phyloP scores from a whole-genome alignment of 2,888 invertebrate species.

The Folsomia candida region DNA sequence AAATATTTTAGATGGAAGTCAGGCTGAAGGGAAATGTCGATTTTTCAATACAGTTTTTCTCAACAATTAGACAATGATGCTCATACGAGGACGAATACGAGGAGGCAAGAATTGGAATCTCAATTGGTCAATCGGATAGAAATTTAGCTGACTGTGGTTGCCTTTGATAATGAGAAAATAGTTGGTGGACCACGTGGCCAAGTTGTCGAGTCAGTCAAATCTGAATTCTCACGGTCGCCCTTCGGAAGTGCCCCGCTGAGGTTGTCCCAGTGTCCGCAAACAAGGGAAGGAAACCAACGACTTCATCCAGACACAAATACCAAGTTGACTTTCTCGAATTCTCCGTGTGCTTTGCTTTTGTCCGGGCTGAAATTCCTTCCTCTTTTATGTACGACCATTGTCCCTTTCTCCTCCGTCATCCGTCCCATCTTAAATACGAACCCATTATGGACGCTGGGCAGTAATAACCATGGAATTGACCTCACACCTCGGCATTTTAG shows the following conservation, averaged over 20 bases:
- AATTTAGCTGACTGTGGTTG: background rate
- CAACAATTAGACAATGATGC: background rate
- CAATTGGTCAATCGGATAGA: background rate
- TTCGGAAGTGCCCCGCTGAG: slow-evolving; percentile 49
- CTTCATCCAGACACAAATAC: slow-evolving; percentile 14
- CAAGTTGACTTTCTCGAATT: slow-evolving; percentile 31
- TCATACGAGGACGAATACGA: no score
- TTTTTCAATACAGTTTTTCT: no score
- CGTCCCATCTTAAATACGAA: slow-evolving; percentile 27
- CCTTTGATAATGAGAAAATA: slow-evolving; percentile 23
- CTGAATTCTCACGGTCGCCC: slow-evolving; percentile 48
- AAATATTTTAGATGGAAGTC: no score
- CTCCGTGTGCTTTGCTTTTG: slow-evolving; percentile 20
- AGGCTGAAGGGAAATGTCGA: no score
- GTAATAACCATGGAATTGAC: slow-evolving; percentile 37
- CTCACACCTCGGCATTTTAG: slow-evolving; percentile 49
- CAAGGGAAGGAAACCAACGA: slow-evolving; percentile 16
- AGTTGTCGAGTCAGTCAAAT: slow-evolving; percentile 23
- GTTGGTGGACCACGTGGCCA: slow-evolving; percentile 47
- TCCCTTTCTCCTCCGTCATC: no score
- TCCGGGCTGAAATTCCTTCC: slow-evolving; percentile 29
- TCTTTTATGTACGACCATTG: slow-evolving; percentile 41
- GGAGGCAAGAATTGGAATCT: background rate
- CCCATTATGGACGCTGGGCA: slow-evolving; percentile 30
- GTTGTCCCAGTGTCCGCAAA: slow-evolving; percentile 34